A percentile compares a stretch with the other conserved stretches of the same genome.
phyloP scores from a whole-genome alignment of 2,888 invertebrate genomes.

The Spatulosminthurus flaviceps region DNA sequence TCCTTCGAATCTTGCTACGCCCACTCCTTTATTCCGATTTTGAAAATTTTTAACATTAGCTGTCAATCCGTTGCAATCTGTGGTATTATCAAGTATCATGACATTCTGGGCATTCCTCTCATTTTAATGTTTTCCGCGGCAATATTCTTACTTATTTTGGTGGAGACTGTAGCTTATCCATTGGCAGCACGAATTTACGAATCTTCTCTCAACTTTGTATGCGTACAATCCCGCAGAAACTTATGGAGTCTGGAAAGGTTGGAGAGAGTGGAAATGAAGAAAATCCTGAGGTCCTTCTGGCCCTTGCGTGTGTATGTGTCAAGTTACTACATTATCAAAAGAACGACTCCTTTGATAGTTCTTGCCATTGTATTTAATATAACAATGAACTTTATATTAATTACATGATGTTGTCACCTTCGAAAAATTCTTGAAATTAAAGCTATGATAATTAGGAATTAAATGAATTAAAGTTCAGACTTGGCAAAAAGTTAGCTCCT shows the following conservation, averaged over 20 bases:
- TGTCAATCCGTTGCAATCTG: conserved; percentile 11
- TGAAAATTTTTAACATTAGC: neutral
- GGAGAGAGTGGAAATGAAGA: neutral
- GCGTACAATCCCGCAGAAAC: too few relatives aligned
- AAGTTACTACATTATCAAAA: conserved; percentile 12
- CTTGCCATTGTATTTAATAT: conserved; percentile 13
- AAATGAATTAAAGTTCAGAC: too few relatives aligned
- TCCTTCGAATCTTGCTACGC: neutral
- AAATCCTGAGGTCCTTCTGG: neutral
- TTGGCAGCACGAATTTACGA: conserved; percentile 10
- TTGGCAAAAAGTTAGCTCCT: too few relatives aligned
- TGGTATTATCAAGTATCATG: neutral
- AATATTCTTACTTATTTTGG: neutral
- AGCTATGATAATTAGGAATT: too few relatives aligned
- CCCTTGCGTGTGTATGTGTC: neutral
- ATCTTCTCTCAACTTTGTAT: neutral
- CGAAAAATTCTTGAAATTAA: too few relatives aligned
- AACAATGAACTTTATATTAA: conserved; percentile 19
- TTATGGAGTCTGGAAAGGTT: neutral
- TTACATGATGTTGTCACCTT: too few relatives aligned
- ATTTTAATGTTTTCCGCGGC: neutral
- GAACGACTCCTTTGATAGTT: conserved; percentile 13
- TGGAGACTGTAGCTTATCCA: conserved; percentile 16
- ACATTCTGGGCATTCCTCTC: neutral
- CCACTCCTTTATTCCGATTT: neutral